Percentiles rank a stretch among this genome's conserved stretches.
Evolutionary conservation across 1,140 invertebrate genomes (phyloP).

Genomic region (Leptopilina boulardi): DNA sequence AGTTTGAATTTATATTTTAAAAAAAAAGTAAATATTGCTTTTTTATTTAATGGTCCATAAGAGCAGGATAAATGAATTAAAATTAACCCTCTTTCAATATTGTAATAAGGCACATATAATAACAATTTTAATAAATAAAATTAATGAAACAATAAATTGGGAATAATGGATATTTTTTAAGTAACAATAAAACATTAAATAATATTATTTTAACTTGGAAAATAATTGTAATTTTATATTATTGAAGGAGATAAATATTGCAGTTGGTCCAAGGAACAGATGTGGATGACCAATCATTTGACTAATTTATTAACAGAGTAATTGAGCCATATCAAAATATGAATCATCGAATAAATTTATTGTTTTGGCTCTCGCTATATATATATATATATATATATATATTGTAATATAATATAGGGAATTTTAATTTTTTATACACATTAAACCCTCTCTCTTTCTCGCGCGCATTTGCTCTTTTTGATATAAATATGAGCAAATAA

Average conservation of each 20-base stretch:
- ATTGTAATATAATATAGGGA: not conserved
- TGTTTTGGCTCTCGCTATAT: not conserved
- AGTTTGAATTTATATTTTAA: no score
- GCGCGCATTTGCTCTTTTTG: not conserved
- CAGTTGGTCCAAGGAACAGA: constrained; percentile 16
- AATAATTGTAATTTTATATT: not conserved
- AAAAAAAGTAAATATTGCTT: no score
- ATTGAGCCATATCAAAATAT: constrained; percentile 11
- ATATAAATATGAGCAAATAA: not conserved
- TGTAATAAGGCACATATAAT: no score
- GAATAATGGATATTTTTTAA: no score
- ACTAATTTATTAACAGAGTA: constrained; percentile 18
- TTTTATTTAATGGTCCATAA: no score
- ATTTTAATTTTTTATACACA: not conserved
- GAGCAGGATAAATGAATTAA: no score
- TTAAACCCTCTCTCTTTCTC: not conserved
- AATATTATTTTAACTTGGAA: not conserved
- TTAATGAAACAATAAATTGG: no score
- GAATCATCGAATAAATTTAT: constrained; percentile 1
- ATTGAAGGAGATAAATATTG: constrained; percentile 13
- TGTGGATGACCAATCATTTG: constrained; percentile 11
- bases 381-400: no score
- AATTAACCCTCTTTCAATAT: no score
- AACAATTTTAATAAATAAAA: no score
- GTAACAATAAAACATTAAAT: not conserved